Conservation (phyloP, 1,140 invertebrate species). For the Danaus melanippus region DNA sequence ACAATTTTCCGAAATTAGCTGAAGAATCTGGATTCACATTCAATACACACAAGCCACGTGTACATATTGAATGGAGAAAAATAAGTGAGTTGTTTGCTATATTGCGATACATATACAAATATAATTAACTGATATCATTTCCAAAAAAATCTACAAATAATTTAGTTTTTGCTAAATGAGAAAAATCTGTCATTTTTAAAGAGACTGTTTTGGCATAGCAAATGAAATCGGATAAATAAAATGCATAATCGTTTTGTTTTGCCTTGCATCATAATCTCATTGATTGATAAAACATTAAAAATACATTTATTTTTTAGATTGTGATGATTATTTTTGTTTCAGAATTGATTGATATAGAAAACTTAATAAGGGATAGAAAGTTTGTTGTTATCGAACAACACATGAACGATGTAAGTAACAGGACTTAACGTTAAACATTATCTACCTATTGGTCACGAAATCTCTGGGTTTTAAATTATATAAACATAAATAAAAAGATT, state of each 20-base stretch:
- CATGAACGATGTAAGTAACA: slow-evolving; percentile 72
- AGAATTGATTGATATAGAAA: slow-evolving; percentile 77
- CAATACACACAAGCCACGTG: slow-evolving; percentile 72
- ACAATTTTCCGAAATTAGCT: slow-evolving; percentile 79
- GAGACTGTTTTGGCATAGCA: too few relatives aligned
- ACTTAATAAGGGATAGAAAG: slow-evolving; percentile 76
- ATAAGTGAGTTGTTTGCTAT: slow-evolving; percentile 71
- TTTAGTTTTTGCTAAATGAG: too few relatives aligned
- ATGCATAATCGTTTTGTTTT: neutral
- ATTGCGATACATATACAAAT: neutral
- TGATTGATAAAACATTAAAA: too few relatives aligned
- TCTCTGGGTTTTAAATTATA: too few relatives aligned
- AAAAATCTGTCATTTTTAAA: too few relatives aligned
- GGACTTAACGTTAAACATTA: too few relatives aligned
- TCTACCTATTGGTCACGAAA: too few relatives aligned
- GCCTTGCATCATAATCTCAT: too few relatives aligned
- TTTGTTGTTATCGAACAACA: slow-evolving; percentile 76
- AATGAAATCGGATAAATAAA: neutral
- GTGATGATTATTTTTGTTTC: slow-evolving; percentile 22
- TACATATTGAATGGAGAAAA: slow-evolving; percentile 77
- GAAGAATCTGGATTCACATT: slow-evolving; percentile 79
- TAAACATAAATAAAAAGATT: too few relatives aligned
- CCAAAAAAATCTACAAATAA: too few relatives aligned
- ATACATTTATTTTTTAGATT: neutral
- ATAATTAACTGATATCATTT: neutral